A percentile compares a stretch with the other conserved stretches of the same genome.
Evolutionary conservation across 2,113 vertebrate species (phyloP).

Genomic region (Oenanthe oenanthe): DNA sequence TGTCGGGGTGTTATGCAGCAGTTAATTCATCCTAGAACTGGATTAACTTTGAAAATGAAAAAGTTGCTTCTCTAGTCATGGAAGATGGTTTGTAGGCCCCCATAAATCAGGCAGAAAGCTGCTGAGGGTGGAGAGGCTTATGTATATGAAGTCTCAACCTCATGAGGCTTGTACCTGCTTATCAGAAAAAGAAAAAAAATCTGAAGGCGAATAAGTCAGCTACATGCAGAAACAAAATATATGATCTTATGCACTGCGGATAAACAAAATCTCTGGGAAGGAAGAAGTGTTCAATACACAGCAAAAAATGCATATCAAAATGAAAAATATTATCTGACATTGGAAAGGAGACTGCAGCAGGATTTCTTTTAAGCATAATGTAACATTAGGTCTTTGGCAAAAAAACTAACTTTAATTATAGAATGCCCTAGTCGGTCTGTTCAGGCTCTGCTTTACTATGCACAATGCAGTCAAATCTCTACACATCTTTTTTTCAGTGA

Average conservation of each 20-base stretch:
- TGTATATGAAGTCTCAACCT: slow-evolving; percentile 59
- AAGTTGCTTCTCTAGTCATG: slow-evolving; percentile 58
- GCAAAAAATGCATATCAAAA: slow-evolving; percentile 9
- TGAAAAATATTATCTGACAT: slow-evolving; percentile 28
- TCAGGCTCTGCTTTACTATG: slow-evolving; percentile 29
- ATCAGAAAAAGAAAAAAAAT: slow-evolving; percentile 39
- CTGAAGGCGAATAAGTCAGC: slow-evolving; percentile 54
- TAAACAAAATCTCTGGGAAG: slow-evolving; percentile 43
- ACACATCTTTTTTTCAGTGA: neutral
- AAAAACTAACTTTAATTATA: slow-evolving; percentile 42
- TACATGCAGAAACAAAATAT: slow-evolving; percentile 56
- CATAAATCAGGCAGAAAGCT: slow-evolving; percentile 67
- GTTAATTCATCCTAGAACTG: slow-evolving; percentile 59
- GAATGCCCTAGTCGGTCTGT: neutral
- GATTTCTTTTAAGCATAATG: slow-evolving; percentile 33
- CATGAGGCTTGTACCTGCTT: slow-evolving; percentile 55
- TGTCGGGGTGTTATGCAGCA: slow-evolving; percentile 25
- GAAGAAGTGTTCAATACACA: neutral
- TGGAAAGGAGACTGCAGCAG: neutral
- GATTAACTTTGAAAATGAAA: slow-evolving; percentile 69
- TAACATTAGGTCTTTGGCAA: slow-evolving; percentile 9
- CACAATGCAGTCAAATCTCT: slow-evolving; percentile 32
- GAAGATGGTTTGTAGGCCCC: slow-evolving; percentile 52
- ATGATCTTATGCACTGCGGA: slow-evolving; percentile 13
- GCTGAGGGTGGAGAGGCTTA: slow-evolving; percentile 57